A percentile compares a stretch with the other conserved stretches of the same genome.
Evolutionary conservation across 2,797 vertebrate genomes (phyloP).

Genomic region (Spondyliosoma cantharus): DNA sequence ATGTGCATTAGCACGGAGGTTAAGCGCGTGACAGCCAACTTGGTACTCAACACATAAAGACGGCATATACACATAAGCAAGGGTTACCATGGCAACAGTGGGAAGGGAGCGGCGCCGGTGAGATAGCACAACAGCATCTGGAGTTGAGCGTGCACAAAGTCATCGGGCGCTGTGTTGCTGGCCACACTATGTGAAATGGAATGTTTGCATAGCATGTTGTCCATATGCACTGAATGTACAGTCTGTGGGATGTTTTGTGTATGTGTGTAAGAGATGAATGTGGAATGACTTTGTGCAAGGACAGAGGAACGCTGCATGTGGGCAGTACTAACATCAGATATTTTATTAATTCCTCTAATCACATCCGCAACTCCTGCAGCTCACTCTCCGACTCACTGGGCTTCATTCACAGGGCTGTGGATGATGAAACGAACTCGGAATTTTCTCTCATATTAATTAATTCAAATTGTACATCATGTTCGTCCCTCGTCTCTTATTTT

Average conservation of each 20-base stretch:
- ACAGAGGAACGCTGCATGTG: neutral
- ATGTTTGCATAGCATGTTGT: neutral
- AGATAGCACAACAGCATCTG: conserved; percentile 45
- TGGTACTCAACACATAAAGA: conserved; percentile 38
- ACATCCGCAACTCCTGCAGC: conserved; percentile 14
- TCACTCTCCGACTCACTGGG: neutral
- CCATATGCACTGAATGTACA: neutral
- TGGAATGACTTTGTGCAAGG: conserved; percentile 35
- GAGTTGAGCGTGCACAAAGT: conserved; percentile 36
- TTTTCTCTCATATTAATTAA: neutral
- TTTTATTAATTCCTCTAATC: neutral
- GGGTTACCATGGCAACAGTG: conserved; percentile 70
- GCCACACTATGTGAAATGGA: neutral
- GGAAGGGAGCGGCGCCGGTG: conserved; percentile 14
- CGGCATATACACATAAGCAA: conserved; percentile 44
- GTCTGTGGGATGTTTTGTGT: neutral
- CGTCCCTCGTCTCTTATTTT: no score
- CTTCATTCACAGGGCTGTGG: neutral
- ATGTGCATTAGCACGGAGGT: conserved; percentile 37
- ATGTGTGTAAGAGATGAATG: conserved; percentile 14
- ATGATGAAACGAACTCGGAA: conserved; percentile 1
- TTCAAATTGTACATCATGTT: neutral
- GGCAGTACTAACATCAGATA: conserved; percentile 1
- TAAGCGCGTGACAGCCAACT: conserved; percentile 44
- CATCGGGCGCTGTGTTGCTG: conserved; percentile 47